Percentiles rank a stretch among this genome's conserved stretches.
Evolutionary conservation across 2,113 vertebrate genomes (phyloP).

Genomic region (Plecotus auritus): DNA sequence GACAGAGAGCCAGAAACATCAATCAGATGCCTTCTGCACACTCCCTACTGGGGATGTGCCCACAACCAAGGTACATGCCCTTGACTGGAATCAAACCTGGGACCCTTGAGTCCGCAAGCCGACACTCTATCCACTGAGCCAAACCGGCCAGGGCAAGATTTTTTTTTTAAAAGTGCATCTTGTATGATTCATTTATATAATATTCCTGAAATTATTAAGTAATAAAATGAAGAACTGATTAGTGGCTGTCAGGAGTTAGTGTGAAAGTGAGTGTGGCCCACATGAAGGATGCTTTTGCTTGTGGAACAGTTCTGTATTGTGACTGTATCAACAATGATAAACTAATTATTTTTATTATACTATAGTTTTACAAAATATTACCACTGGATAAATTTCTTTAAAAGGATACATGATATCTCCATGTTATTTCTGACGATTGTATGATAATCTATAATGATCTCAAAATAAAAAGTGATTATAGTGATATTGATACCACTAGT

Average conservation of each 20-base stretch:
- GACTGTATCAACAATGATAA: neutral
- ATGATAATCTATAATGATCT: neutral
- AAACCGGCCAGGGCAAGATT: too few species aligned
- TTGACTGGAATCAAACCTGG: too few species aligned
- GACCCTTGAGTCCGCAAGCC: too few species aligned
- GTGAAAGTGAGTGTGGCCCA: neutral
- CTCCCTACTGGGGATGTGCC: too few species aligned
- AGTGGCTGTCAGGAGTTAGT: neutral
- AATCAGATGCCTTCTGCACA: too few species aligned
- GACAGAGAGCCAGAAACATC: too few species aligned
- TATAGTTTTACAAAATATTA: neutral
- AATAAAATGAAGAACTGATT: neutral
- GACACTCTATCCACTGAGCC: too few species aligned
- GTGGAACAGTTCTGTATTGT: neutral
- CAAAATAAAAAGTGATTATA: neutral
- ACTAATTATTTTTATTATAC: neutral
- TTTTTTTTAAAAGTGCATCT: too few species aligned
- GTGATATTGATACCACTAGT: neutral
- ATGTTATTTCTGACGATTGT: neutral
- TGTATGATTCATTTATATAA: neutral
- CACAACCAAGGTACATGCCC: too few species aligned
- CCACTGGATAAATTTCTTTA: neutral
- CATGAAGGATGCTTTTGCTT: rapidly evolving
- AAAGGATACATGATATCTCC: neutral
- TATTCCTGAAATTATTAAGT: neutral